Evolutionary conservation across 2,113 vertebrate genomes (phyloP).

Genomic region (Eolophus roseicapilla): DNA sequence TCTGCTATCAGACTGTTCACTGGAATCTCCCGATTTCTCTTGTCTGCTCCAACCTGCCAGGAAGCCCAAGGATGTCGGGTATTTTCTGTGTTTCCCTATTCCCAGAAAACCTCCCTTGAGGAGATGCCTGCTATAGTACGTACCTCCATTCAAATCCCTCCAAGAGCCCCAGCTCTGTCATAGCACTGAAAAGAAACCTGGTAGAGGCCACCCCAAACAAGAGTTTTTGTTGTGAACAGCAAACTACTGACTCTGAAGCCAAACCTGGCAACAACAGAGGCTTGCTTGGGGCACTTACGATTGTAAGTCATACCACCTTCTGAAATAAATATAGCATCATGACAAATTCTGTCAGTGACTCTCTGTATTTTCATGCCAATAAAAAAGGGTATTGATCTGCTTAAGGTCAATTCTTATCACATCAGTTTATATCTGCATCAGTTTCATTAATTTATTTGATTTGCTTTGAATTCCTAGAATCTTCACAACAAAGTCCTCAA

Average conservation of each 20-base stretch:
- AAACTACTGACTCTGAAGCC: neutral
- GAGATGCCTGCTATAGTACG: neutral
- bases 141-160: neutral
- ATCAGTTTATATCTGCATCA: neutral
- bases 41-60: neutral
- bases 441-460: neutral
- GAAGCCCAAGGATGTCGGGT: neutral
- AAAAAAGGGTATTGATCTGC: neutral
- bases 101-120: neutral
- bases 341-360: neutral
- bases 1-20: neutral
- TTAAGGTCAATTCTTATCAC: neutral
- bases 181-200: neutral
- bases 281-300: neutral
- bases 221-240: neutral
- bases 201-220: neutral
- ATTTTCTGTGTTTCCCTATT: neutral
- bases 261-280: neutral
- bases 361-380: neutral
- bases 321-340: neutral
- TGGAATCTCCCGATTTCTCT: neutral
- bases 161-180: neutral
- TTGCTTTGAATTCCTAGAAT: neutral
- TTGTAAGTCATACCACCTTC: neutral
- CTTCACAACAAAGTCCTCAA: neutral